phyloP scores from a whole-genome alignment of 1,140 invertebrate genomes.

The Lineus longissimus region DNA sequence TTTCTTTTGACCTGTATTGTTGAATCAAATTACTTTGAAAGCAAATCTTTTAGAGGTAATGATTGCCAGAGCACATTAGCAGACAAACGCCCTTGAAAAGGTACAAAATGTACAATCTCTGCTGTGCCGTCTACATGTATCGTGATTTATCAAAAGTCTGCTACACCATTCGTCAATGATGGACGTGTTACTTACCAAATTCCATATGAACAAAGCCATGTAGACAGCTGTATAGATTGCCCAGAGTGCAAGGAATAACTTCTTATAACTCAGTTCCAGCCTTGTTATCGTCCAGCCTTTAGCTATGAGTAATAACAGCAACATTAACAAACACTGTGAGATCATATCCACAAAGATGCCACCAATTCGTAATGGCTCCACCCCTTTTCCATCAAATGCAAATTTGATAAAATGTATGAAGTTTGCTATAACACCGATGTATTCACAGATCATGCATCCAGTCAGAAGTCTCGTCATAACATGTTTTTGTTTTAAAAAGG shows the following conservation, averaged over 20 bases:
- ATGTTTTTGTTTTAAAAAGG: conserved; percentile 79
- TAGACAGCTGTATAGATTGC: conserved; percentile 85
- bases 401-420: conserved; percentile 85
- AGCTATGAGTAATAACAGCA: conserved; percentile 85
- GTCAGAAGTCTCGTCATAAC: conserved; percentile 88
- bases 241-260: conserved; percentile 85
- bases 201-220: conserved; percentile 90
- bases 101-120: too few relatives aligned
- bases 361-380: conserved; percentile 71
- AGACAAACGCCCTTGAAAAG: too few relatives aligned
- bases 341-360: conserved; percentile 90
- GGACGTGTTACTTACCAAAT: conserved; percentile 71
- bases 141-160: too few relatives aligned
- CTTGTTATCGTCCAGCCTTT: conserved; percentile 96
- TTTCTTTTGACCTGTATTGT: too few relatives aligned
- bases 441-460: conserved; percentile 77
- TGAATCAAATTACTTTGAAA: too few relatives aligned
- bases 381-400: conserved; percentile 81
- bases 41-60: too few relatives aligned
- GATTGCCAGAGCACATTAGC: too few relatives aligned
- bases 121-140: too few relatives aligned
- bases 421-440: conserved; percentile 78
- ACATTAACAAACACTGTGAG: conserved; percentile 89
- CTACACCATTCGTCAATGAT: too few relatives aligned
- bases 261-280: conserved; percentile 79